A percentile compares a stretch with the other conserved stretches of the same genome.
phyloP scores from a whole-genome alignment of 1,140 invertebrate genomes.

The Ridgeia piscesae region DNA sequence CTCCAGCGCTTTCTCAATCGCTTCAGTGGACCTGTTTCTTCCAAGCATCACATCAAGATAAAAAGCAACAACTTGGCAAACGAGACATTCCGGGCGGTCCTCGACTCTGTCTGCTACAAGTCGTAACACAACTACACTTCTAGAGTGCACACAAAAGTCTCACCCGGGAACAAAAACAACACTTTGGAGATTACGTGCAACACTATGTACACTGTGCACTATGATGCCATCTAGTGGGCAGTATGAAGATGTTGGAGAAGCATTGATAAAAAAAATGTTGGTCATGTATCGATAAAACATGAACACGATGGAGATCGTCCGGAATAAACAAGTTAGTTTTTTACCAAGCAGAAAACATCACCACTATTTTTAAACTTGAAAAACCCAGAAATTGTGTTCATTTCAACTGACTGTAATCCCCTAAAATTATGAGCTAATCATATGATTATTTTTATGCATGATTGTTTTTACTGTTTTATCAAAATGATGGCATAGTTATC shows the following conservation, averaged over 20 bases:
- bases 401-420: no score
- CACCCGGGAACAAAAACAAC: not conserved
- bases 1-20: slow-evolving; percentile 21
- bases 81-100: slow-evolving; percentile 7
- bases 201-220: not conserved
- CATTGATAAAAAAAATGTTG: slow-evolving; percentile 14
- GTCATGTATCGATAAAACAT: slow-evolving; percentile 16
- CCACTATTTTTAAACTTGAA: no score
- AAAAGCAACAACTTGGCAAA: slow-evolving; percentile 25
- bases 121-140: not conserved
- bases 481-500: no score
- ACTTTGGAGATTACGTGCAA: not conserved
- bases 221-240: not conserved
- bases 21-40: slow-evolving; percentile 23
- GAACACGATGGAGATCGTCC: not conserved
- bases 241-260: not conserved
- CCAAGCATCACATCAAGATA: slow-evolving; percentile 28
- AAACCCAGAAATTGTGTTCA: no score
- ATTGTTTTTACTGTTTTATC: no score
- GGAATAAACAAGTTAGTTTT: slow-evolving; percentile 14
- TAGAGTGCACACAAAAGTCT: not conserved
- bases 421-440: no score
- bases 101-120: not conserved
- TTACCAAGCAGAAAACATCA: not conserved
- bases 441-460: no score